These are phyloP conservation scores for Sapayoa aenigma DNA, from an alignment of 2,113 vertebrate species.

Conservation along the genomic window DNA sequence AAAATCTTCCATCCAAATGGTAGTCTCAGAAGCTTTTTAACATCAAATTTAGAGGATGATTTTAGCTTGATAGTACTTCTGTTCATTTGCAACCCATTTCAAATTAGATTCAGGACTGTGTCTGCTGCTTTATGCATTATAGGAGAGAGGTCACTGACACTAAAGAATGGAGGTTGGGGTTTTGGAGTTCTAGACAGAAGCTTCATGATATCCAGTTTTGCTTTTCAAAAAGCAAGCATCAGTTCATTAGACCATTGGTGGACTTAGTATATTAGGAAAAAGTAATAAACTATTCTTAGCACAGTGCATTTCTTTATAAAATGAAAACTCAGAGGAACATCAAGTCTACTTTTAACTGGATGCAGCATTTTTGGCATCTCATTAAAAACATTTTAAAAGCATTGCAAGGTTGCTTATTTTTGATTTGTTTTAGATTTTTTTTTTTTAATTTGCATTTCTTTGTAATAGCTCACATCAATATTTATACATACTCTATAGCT, in stretches of 20 bases:
- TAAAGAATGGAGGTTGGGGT: not conserved
- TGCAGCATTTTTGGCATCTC: not conserved
- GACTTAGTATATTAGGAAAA: not conserved
- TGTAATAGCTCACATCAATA: not conserved
- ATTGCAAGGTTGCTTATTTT: not conserved
- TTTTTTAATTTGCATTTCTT: not conserved
- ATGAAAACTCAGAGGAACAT: not conserved
- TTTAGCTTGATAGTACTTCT: conserved; percentile 4
- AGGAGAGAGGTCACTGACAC: not conserved
- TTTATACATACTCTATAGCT: not conserved
- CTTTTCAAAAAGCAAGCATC: conserved; percentile 1
- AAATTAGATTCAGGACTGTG: conserved; percentile 20
- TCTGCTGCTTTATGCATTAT: not conserved
- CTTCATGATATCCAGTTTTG: not conserved
- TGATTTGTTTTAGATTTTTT: too few species aligned
- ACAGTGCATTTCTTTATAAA: not conserved
- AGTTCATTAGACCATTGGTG: not conserved
- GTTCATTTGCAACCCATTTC: conserved; percentile 39
- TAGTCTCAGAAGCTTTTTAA: not conserved
- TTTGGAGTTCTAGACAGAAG: not conserved
- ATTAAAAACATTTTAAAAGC: not conserved
- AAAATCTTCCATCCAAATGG: not conserved
- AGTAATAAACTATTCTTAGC: not conserved
- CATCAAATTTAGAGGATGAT: not conserved
- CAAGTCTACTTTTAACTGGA: not conserved